Percentiles rank a stretch among this genome's conserved stretches.
phyloP scores from a whole-genome alignment of 2,113 vertebrate species.

The crab-eating macaque (Macaca fascicularis) region DNA sequence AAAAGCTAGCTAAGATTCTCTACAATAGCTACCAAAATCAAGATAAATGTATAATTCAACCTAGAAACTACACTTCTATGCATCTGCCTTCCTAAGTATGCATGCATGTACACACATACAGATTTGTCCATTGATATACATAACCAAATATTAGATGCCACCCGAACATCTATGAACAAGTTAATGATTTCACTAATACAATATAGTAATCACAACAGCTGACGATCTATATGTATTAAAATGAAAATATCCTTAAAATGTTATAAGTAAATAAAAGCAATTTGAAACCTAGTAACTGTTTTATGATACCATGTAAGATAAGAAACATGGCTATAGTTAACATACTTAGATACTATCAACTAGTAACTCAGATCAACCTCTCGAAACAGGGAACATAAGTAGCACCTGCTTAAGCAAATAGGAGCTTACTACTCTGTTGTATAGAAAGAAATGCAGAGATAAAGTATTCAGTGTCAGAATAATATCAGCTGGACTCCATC shows the following conservation, averaged over 20 bases:
- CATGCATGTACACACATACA: not conserved
- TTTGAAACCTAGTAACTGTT: not conserved
- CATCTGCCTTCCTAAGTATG: not conserved
- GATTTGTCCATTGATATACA: not conserved
- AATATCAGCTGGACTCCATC: not conserved
- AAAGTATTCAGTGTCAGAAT: not conserved
- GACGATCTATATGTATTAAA: not conserved
- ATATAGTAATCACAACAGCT: not conserved
- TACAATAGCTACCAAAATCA: not conserved
- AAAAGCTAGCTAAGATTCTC: not conserved
- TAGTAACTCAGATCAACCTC: not conserved
- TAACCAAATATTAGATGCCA: not conserved
- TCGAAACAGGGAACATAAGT: not conserved
- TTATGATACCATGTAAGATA: not conserved
- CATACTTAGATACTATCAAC: not conserved
- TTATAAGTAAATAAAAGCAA: not conserved
- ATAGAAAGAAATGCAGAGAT: not conserved
- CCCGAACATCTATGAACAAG: not conserved
- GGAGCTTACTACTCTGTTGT: not conserved
- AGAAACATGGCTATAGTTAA: not conserved
- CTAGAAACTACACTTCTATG: not conserved
- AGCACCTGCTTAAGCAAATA: not conserved
- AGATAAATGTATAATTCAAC: not conserved
- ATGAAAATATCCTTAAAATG: conserved; percentile 3
- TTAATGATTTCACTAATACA: not conserved